Percentiles rank a stretch among this genome's conserved stretches.
Evolutionary conservation across 2,113 vertebrate species (phyloP).

Genomic region (Peucedramus taeniatus): DNA sequence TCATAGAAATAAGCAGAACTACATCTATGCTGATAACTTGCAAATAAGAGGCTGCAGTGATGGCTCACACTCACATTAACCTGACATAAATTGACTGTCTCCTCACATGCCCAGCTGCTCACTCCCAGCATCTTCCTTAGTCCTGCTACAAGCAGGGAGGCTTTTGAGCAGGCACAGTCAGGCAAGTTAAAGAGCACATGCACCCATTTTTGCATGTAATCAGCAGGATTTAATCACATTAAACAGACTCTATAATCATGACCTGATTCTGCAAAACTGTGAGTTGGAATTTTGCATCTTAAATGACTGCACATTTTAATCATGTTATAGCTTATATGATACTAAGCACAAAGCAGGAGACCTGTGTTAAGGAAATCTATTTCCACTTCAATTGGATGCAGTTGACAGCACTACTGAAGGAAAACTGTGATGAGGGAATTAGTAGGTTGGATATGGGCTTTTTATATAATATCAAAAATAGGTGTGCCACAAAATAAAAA

Average conservation of each 20-base stretch:
- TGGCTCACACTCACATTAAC: accelerated
- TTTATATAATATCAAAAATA: neutral
- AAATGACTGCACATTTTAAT: neutral
- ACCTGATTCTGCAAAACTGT: neutral
- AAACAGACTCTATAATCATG: slow-evolving; percentile 10
- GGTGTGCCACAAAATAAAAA: neutral
- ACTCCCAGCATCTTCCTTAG: neutral
- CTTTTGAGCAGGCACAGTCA: neutral
- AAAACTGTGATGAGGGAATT: neutral
- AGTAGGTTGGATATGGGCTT: neutral
- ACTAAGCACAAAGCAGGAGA: neutral
- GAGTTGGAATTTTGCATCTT: neutral
- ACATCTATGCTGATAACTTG: neutral
- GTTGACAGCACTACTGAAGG: neutral
- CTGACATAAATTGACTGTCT: neutral
- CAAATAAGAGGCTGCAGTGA: neutral
- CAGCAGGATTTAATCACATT: slow-evolving; percentile 27
- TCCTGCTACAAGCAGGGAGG: neutral
- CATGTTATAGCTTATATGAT: neutral
- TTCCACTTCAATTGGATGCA: neutral
- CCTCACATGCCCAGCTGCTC: neutral
- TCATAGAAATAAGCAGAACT: neutral
- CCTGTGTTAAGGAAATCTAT: neutral
- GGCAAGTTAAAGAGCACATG: neutral
- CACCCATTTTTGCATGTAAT: neutral